These are phyloP conservation scores for Tringa solitaria DNA, from an alignment of 2,113 vertebrate genomes.

Conservation along the genomic window DNA sequence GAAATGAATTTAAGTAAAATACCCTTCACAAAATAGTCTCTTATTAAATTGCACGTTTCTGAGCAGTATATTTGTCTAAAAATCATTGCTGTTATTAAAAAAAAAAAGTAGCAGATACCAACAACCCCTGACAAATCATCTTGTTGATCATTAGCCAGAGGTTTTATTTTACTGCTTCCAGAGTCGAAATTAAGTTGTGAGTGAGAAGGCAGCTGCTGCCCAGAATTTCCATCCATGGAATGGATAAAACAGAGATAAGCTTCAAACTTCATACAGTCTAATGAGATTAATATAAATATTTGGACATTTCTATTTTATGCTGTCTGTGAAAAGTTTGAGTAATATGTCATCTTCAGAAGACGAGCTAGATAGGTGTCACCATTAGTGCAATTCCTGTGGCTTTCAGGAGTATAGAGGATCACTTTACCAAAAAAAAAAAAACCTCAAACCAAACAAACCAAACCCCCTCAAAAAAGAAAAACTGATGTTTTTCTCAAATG, in stretches of 20 bases:
- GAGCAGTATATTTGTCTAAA: neutral
- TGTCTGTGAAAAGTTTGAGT: neutral
- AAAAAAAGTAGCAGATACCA: neutral
- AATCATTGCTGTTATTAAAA: neutral
- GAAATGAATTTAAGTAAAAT: neutral
- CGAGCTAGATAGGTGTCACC: neutral
- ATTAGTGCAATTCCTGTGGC: neutral
- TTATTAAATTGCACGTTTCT: neutral
- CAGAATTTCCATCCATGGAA: neutral
- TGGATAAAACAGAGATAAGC: neutral
- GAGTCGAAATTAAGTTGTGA: neutral
- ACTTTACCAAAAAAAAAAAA: neutral
- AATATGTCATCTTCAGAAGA: neutral
- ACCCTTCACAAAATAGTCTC: neutral
- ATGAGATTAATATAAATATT: neutral
- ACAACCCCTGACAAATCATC: neutral
- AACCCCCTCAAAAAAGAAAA: neutral
- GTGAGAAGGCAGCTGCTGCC: neutral
- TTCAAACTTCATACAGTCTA: neutral
- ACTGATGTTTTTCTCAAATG: neutral
- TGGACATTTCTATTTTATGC: neutral
- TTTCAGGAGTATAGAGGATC: neutral
- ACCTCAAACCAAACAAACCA: neutral
- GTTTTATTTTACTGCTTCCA: neutral
- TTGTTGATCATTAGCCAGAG: neutral